Percentiles rank a stretch among this genome's conserved stretches.
Evolutionary conservation across 2,797 vertebrate species (phyloP).

Genomic region (Scyliorhinus canicula): DNA sequence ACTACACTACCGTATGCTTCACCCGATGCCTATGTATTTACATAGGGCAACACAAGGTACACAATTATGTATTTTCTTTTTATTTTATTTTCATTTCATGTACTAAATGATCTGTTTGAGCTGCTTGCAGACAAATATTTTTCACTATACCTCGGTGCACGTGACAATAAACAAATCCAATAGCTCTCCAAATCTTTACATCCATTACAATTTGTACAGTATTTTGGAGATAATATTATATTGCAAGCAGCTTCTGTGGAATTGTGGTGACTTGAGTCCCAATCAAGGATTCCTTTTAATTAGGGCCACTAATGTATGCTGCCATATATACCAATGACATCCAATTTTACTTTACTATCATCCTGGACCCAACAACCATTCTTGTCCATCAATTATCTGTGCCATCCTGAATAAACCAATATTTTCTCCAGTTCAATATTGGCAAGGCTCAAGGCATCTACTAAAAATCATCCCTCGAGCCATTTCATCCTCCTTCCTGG

Average conservation of each 20-base stretch:
- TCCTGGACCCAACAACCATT: background rate
- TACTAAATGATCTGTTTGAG: too few species aligned
- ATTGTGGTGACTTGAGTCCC: background rate
- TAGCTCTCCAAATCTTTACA: background rate
- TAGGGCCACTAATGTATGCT: background rate
- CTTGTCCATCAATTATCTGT: background rate
- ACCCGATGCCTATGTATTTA: too few species aligned
- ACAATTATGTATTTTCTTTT: too few species aligned
- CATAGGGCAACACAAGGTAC: too few species aligned
- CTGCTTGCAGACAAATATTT: too few species aligned
- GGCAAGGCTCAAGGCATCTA: background rate
- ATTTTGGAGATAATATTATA: background rate
- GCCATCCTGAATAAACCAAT: background rate
- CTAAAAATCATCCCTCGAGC: background rate
- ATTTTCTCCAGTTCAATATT: background rate
- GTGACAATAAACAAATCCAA: too few species aligned
- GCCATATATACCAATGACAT: background rate
- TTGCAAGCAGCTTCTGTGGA: background rate
- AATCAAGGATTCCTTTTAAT: background rate
- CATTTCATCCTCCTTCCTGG: background rate
- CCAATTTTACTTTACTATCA: background rate
- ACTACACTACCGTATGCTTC: too few species aligned
- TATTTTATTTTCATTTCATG: too few species aligned
- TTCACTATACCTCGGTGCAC: too few species aligned
- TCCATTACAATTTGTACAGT: background rate